Conservation (phyloP, 2,113 vertebrate genomes). For the Pachyramphus minor region DNA sequence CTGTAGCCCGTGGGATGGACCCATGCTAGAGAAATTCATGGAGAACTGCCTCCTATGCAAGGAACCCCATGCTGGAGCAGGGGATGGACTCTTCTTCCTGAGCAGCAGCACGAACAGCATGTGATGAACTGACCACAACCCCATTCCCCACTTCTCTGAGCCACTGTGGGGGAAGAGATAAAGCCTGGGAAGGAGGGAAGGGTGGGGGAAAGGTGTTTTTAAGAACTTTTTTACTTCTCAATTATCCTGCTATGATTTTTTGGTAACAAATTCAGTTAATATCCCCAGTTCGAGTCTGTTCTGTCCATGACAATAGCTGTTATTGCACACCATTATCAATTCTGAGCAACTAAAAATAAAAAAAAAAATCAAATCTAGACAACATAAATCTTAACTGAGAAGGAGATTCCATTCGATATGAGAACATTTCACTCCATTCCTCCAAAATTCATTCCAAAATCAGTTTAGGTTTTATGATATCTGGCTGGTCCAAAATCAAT, state of each 20-base stretch:
- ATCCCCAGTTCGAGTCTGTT: not conserved
- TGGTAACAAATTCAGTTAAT: not conserved
- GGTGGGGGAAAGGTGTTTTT: not conserved
- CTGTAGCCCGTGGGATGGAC: not conserved
- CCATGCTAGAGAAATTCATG: not conserved
- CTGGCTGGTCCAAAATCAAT: not conserved
- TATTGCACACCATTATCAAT: not conserved
- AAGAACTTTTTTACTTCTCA: not conserved
- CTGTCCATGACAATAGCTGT: not conserved
- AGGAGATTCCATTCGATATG: not conserved
- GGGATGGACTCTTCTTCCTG: not conserved
- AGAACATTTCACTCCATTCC: not conserved
- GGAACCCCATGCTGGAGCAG: not conserved
- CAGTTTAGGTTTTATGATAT: not conserved
- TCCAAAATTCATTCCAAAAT: not conserved
- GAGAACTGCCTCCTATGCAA: not conserved
- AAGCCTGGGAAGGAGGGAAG: not conserved
- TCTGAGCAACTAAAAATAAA: not conserved
- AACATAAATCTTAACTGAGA: not conserved
- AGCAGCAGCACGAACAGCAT: not conserved
- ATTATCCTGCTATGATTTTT: not conserved
- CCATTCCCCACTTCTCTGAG: not conserved
- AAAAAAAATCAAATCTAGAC: not conserved
- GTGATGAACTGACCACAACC: not conserved
- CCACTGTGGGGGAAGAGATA: not conserved